Evolutionary conservation across 2,113 vertebrate genomes (phyloP), one percentile per base, ranked within the genome.

Genomic region (Lasiurus cinereus): DNA sequence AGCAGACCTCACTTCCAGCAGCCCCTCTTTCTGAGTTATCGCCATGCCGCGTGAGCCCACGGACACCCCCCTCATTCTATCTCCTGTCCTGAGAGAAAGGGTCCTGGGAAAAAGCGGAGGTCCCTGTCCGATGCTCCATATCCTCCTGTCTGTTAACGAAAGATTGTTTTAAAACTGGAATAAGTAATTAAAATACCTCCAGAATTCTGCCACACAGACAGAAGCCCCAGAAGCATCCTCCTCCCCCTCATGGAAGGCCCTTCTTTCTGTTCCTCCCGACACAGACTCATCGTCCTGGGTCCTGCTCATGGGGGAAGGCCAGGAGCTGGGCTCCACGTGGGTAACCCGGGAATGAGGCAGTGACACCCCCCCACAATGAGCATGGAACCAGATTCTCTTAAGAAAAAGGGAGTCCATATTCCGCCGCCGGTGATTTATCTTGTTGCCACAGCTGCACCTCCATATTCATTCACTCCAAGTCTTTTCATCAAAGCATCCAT

Each of bases 351-450:
- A 50, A 50, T 1, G 12, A 14, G 2, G 43, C n/a, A 14, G 48
- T 7, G 50, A 36, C 18, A n/a, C 64, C 52, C 56, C 33, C 21
- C 54, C 22, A 2, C 3, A 22, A 21, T 4, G 36, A 74, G 73
- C 14, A 62, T 1, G 12, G 0, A 24, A 80, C 24, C 48, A 24
- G 52, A 50, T 43, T 67, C 92, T 86, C 69, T 21, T 7, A 83
- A 79, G 74, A 83, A 90, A 92, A 43, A 59, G 16, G 13, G 3
- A 18, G 33, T 56, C 15, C 7, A 0, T 8, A 54, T 31, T 64
- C 84, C 84, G 83, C 18, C n/a, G 80, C 72, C 5, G 1, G n/a
- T 39, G 72, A 86, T 82, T 93, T 85, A 92, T 90, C 88, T 92
- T 11, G 8, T 64, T 48, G 24, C 69, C 74, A 70, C 48, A 74